These are phyloP conservation scores for Lutjanus argentimaculatus DNA, from an alignment of 2,797 vertebrate species.

Conservation along the genomic window DNA sequence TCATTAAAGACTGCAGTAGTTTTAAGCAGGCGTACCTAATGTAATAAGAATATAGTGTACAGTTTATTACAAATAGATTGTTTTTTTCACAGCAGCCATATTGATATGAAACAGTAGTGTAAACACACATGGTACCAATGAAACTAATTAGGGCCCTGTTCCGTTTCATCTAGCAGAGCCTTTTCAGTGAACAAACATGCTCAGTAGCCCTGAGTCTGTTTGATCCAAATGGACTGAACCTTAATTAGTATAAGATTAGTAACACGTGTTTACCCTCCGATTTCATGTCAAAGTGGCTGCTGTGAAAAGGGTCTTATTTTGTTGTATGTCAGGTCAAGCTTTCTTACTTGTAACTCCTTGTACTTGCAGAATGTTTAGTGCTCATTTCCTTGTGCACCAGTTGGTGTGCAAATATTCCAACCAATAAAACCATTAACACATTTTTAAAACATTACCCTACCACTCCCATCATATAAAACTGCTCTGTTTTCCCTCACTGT, in stretches of 20 bases:
- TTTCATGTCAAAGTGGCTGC: too few species aligned
- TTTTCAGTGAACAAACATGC: too few species aligned
- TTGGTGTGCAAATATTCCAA: background rate
- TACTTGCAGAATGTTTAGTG: background rate
- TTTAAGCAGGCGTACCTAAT: background rate
- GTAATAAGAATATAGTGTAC: background rate
- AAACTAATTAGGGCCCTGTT: too few species aligned
- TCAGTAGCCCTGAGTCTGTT: too few species aligned
- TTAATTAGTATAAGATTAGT: too few species aligned
- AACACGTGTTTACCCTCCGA: too few species aligned
- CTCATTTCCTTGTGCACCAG: background rate
- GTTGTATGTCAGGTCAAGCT: background rate
- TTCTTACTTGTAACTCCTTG: background rate
- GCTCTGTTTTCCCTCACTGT: background rate
- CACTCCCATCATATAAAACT: slow-evolving; percentile 16
- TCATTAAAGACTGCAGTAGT: background rate
- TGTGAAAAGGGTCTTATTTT: background rate
- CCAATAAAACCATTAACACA: slow-evolving; percentile 11
- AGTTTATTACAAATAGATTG: too few species aligned
- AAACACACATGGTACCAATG: too few species aligned
- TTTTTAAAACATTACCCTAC: background rate
- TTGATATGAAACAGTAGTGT: too few species aligned
- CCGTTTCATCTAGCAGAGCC: too few species aligned
- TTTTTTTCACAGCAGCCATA: too few species aligned
- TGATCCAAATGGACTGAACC: too few species aligned